These are phyloP conservation scores for Apogon hyalosoma DNA, from an alignment of 2,797 vertebrate genomes.

Conservation along the genomic window DNA sequence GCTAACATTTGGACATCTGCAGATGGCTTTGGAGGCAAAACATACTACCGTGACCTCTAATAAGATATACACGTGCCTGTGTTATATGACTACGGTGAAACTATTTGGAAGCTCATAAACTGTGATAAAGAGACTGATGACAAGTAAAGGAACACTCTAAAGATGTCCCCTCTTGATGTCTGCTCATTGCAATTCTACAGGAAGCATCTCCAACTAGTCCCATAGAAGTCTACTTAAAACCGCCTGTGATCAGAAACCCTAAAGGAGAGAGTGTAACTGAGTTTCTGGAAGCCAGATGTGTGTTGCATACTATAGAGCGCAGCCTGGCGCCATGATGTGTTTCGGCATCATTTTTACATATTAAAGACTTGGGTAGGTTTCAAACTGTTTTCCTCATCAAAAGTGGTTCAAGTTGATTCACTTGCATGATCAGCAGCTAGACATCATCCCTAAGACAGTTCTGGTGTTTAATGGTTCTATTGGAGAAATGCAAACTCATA, in stretches of 20 bases:
- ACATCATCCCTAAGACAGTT: conserved; percentile 48
- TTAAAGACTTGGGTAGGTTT: conserved; percentile 53
- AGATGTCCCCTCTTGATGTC: conserved; percentile 45
- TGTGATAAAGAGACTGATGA: conserved; percentile 39
- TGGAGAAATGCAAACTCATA: conserved; percentile 43
- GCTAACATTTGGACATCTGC: background rate
- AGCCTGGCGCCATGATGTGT: conserved; percentile 41
- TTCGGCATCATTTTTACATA: conserved; percentile 60
- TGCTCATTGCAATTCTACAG: conserved; percentile 61
- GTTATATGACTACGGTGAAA: conserved; percentile 27
- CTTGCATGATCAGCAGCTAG: conserved; percentile 48
- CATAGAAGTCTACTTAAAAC: conserved; percentile 46
- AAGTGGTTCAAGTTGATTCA: conserved; percentile 51
- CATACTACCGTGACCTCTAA: conserved; percentile 12
- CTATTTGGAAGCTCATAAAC: conserved; percentile 31
- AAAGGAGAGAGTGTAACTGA: conserved; percentile 39
- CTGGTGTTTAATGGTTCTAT: conserved; percentile 50
- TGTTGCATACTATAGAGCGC: conserved; percentile 67
- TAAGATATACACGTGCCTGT: conserved; percentile 13
- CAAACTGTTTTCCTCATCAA: conserved; percentile 49
- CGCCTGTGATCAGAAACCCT: conserved; percentile 59
- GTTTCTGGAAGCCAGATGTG: conserved; percentile 82
- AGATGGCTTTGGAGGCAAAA: conserved; percentile 24
- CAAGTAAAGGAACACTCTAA: conserved; percentile 23
- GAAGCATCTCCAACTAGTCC: conserved; percentile 40